Base-by-base conservation (phyloP, 2,113 vertebrate species). In the Lophotis ruficrista region DNA sequence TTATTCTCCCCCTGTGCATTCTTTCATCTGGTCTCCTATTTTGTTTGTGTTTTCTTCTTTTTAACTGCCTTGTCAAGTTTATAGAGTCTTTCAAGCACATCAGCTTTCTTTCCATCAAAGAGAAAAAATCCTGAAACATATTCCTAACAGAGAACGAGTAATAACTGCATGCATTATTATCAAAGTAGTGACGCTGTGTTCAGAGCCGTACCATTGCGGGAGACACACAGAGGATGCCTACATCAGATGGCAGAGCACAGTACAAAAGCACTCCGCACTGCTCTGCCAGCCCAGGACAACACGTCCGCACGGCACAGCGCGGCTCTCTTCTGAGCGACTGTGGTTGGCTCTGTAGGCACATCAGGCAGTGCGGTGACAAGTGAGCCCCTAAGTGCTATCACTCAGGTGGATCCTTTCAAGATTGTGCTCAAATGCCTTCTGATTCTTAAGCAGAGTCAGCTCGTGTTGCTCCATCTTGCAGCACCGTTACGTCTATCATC, bases 231-330 rank as follows among this genome's bases (percentile, higher is more conserved):
- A 73, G 53, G 9, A 45, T 48, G 30, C 20, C 50, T 58, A 14
- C 51, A 35, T 90, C 80, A 83, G 51, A 54, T 1, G 10, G 43
- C 18, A 50, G 37, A 83, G 22, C 4, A 0, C 27, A 41, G 50
- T 23, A 79, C 31, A 45, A 50, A 88, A 79, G 15, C 10, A 9
- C 31, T 48, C 33, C 0, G 2, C 14, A 17, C 14, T 6, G 4
- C 20, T 73, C 37, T 86, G 83, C 28, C 35, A 58, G 28, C 28
- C 37, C 22, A 18, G 47, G 60, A 33, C 2, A 2, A 7, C 28
- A 12, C 1, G 0, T 13, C 13, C 1, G 0, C 35, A 11, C 2
- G 4, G 27, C 60, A 45, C 51, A 38, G 35, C 0, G 0, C 35
- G 48, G 30, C 12, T 69, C 19, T 73, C 43, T 54, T 30, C 56